Conservation (phyloP, 2,797 vertebrate species). For the Chrosomus eos region DNA sequence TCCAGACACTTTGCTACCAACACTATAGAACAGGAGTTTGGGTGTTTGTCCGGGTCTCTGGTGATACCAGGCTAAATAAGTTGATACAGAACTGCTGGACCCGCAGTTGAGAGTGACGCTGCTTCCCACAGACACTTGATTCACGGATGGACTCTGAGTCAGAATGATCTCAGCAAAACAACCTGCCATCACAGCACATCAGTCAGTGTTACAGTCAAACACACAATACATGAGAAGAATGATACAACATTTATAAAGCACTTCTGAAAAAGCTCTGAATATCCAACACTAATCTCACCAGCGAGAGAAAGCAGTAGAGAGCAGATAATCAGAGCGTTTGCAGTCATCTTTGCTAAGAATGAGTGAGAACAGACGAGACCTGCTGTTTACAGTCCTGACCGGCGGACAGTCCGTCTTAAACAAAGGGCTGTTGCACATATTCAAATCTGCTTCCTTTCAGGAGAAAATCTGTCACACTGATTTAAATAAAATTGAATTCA, state of each 20-base stretch:
- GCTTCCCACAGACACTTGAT: constrained; percentile 58
- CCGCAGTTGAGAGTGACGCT: constrained; percentile 6
- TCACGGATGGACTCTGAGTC: constrained; percentile 59
- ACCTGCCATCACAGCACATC: not conserved
- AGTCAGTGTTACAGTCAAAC: not conserved
- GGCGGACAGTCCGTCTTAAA: not conserved
- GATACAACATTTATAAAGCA: not conserved
- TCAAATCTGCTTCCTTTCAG: not conserved
- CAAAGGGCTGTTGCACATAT: not conserved
- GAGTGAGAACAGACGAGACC: not conserved
- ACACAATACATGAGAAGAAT: not conserved
- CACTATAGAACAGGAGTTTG: not conserved
- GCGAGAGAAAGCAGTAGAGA: constrained; percentile 9
- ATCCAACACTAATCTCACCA: not conserved
- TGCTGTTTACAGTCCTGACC: not conserved
- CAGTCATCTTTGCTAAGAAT: not conserved
- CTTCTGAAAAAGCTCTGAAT: not conserved
- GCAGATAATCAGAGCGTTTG: not conserved
- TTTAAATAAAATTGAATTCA: not conserved
- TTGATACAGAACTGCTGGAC: no score
- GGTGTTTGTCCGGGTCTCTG: not conserved
- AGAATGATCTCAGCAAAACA: constrained; percentile 8
- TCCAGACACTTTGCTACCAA: constrained; percentile 4
- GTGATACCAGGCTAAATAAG: not conserved
- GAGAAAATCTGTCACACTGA: not conserved